A percentile compares a stretch with the other conserved stretches of the same genome.
Conservation (phyloP, 1,140 invertebrate species). For the Anoplolepis gracilipes region DNA sequence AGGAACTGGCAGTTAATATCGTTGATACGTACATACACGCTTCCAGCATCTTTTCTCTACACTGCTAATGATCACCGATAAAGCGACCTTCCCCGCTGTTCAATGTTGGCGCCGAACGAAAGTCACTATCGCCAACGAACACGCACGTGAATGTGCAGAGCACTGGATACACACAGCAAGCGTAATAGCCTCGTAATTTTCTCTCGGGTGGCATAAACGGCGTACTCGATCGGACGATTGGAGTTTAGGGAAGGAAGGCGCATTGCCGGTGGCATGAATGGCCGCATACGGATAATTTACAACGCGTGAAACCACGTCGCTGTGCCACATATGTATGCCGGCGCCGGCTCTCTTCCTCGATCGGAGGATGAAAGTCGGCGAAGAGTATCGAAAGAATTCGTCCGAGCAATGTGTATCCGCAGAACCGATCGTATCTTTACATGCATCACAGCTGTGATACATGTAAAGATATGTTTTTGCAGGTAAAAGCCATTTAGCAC, state of each 20-base stretch:
- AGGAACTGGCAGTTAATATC: background rate
- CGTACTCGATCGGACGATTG: background rate
- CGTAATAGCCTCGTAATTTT: conserved; percentile 41
- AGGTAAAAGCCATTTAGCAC: background rate
- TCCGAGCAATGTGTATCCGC: background rate
- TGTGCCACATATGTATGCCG: conserved; percentile 37
- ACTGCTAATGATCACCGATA: conserved; percentile 42
- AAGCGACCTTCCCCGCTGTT: conserved; percentile 17
- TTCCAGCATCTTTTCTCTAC: conserved; percentile 39
- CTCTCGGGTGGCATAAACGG: background rate
- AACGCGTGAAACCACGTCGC: conserved; percentile 34
- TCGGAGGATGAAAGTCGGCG: conserved; percentile 42
- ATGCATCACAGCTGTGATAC: background rate
- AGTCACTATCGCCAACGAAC: conserved; percentile 40
- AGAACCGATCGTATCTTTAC: no score
- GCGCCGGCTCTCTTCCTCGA: conserved; percentile 12
- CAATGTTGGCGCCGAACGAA: conserved; percentile 44
- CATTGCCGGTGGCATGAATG: conserved; percentile 16
- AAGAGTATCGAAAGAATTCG: conserved; percentile 20
- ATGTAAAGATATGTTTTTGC: background rate
- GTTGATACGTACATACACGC: background rate
- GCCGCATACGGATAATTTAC: conserved; percentile 32
- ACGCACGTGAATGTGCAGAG: background rate
- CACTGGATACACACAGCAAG: background rate
- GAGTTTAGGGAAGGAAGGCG: conserved; percentile 14